Conservation (phyloP, 2,113 vertebrate genomes). For the Blennius ocellaris region DNA sequence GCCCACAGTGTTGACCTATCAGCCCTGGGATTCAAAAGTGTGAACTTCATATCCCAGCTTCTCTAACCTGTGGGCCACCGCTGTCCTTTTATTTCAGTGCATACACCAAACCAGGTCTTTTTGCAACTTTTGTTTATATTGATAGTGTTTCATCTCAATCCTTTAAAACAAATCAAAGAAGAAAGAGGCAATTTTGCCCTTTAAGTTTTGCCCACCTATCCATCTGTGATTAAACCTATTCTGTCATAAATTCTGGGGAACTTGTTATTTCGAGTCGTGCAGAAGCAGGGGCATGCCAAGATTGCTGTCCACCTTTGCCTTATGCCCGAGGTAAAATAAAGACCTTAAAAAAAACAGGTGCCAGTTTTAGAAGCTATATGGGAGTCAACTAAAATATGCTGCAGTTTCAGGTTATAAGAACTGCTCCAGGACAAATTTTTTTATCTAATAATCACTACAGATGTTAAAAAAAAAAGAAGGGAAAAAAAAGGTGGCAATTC, state of each 20-base stretch:
- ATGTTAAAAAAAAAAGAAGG: not conserved
- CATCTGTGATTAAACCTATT: not conserved
- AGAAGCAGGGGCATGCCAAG: not conserved
- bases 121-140: too few relatives aligned
- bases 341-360: not conserved
- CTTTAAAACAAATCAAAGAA: too few relatives aligned
- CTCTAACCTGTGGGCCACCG: too few relatives aligned
- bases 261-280: not conserved
- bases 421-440: not conserved
- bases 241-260: not conserved
- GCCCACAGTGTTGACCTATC: too few relatives aligned
- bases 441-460: not conserved
- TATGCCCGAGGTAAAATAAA: not conserved
- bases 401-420: not conserved
- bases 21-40: too few relatives aligned
- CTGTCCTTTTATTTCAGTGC: too few relatives aligned
- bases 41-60: too few relatives aligned
- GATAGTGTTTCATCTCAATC: too few relatives aligned
- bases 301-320: not conserved
- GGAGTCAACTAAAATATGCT: constrained; percentile 5
- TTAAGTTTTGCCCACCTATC: not conserved
- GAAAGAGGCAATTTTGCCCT: not conserved
- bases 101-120: too few relatives aligned
- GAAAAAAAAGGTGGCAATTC: too few relatives aligned
- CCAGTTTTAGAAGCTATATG: not conserved